Evolutionary conservation across 2,797 vertebrate species (phyloP).

Genomic region (Silurus aristotelis): DNA sequence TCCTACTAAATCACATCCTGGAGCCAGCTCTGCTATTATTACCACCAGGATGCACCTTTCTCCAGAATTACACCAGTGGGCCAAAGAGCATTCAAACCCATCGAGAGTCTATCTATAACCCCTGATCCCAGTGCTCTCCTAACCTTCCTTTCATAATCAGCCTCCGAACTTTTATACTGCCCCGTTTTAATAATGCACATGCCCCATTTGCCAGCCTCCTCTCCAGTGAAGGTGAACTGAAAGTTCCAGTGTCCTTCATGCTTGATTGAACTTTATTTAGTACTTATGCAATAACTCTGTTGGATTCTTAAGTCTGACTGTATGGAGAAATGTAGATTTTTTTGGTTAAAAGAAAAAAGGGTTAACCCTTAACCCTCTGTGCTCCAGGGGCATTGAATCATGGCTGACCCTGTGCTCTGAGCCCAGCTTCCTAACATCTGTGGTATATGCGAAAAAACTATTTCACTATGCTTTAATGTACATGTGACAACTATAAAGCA

Average conservation of each 20-base stretch:
- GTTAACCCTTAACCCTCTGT: too few relatives aligned
- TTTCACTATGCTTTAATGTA: too few relatives aligned
- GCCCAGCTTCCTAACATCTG: too few relatives aligned
- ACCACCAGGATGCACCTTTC: slow-evolving; percentile 45
- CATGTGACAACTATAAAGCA: too few relatives aligned
- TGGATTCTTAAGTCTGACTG: background rate
- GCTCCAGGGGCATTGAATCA: too few relatives aligned
- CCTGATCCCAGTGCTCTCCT: slow-evolving; percentile 34
- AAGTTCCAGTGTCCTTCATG: slow-evolving; percentile 16
- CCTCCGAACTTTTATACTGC: slow-evolving; percentile 11
- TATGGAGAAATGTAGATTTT: background rate
- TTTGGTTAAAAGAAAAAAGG: too few relatives aligned
- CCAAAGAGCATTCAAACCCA: slow-evolving; percentile 44
- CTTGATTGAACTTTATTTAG: background rate
- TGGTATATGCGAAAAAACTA: too few relatives aligned
- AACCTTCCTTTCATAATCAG: slow-evolving; percentile 32
- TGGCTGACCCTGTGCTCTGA: too few relatives aligned
- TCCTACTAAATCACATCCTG: slow-evolving; percentile 53
- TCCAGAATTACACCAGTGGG: slow-evolving; percentile 45
- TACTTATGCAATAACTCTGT: background rate
- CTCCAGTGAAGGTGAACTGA: slow-evolving; percentile 16
- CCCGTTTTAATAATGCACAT: slow-evolving; percentile 22
- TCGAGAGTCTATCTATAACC: slow-evolving; percentile 45
- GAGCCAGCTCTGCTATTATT: slow-evolving; percentile 47
- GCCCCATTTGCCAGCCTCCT: background rate